Conservation (phyloP, 2,888 invertebrate species). For the Pomacea canaliculata region DNA sequence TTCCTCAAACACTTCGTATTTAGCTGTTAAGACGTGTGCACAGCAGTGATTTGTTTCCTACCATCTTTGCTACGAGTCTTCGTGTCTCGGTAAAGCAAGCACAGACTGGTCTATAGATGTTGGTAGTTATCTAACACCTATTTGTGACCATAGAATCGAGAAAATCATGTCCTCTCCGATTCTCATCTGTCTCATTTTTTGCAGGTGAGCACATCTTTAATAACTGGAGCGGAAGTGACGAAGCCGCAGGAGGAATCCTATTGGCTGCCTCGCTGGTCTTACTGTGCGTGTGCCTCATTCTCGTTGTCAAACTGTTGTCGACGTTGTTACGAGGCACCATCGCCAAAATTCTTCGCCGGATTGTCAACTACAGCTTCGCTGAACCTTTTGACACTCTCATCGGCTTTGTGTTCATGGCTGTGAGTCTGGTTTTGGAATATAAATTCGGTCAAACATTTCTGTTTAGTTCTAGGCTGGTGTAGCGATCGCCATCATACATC, state of each 20-base stretch:
- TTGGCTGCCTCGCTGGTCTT: slow-evolving; percentile 70
- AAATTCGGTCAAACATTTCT: not conserved
- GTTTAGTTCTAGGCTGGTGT: not conserved
- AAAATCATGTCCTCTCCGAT: too few relatives aligned
- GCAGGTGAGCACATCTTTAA: slow-evolving; percentile 49
- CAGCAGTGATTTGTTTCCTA: too few relatives aligned
- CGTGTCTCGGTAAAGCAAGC: too few relatives aligned
- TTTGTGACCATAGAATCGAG: too few relatives aligned
- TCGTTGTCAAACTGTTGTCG: slow-evolving; percentile 72
- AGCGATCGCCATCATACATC: too few relatives aligned
- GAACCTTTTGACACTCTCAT: not conserved
- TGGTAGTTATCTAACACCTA: too few relatives aligned
- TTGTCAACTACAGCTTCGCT: slow-evolving; percentile 51
- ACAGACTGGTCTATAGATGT: too few relatives aligned
- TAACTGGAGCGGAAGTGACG: slow-evolving; percentile 52
- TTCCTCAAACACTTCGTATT: too few relatives aligned
- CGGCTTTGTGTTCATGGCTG: not conserved
- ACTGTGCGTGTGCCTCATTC: slow-evolving; percentile 72
- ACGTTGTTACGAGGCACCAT: slow-evolving; percentile 36
- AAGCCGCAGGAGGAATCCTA: slow-evolving; percentile 71
- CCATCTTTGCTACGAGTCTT: too few relatives aligned
- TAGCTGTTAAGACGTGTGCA: too few relatives aligned
- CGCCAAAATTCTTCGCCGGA: slow-evolving; percentile 23
- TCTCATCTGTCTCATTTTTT: slow-evolving; percentile 10
- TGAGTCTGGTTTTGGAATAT: not conserved